Evolutionary conservation across 2,797 vertebrate genomes (phyloP).

Genomic region (Dendrocincla tyrannina): DNA sequence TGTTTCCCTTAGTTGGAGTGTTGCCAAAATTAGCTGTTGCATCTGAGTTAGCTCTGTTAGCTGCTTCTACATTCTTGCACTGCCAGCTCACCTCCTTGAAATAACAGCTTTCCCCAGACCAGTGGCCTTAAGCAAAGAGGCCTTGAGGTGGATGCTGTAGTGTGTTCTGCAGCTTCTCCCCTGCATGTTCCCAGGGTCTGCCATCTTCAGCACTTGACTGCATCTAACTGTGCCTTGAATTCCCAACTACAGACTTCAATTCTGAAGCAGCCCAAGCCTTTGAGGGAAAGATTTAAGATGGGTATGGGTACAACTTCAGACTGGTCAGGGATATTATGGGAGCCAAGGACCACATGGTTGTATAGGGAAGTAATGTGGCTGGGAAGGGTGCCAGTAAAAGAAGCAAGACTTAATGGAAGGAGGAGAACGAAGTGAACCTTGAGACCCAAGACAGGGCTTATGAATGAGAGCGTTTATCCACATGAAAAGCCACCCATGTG

Average conservation of each 20-base stretch:
- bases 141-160: not conserved
- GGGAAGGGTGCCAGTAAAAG: not conserved
- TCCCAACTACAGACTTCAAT: not conserved
- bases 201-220: fast-evolving
- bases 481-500: not conserved
- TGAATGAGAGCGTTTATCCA: slow-evolving; percentile 7
- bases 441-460: not conserved
- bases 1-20: not conserved
- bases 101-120: not conserved
- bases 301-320: not conserved
- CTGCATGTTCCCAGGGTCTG: not conserved
- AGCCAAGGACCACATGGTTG: not conserved
- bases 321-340: not conserved
- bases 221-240: not conserved
- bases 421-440: slow-evolving; percentile 2
- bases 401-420: slow-evolving; percentile 12
- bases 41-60: not conserved
- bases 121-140: not conserved
- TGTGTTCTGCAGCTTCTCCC: not conserved
- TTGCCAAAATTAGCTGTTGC: slow-evolving; percentile 15
- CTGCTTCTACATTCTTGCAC: not conserved
- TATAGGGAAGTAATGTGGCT: not conserved
- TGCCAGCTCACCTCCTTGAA: slow-evolving; percentile 18
- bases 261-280: not conserved
- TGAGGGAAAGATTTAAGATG: not conserved